Base-by-base conservation (phyloP, 2,888 invertebrate species). In the Lomographa bimaculata region DNA sequence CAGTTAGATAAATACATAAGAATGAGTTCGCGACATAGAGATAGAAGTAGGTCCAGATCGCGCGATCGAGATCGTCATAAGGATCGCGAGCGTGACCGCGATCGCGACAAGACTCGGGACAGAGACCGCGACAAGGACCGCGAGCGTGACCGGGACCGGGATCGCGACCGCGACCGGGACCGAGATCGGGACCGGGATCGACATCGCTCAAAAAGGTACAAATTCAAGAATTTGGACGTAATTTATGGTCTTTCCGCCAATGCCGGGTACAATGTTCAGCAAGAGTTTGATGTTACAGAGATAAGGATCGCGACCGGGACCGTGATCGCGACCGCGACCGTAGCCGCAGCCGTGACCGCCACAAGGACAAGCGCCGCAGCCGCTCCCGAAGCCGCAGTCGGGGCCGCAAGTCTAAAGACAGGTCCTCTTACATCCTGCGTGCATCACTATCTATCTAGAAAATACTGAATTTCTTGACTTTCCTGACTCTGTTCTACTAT, bases 11-110 rank as follows among this genome's bases (percentile, higher is more conserved):
- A n/a, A n/a, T n/a, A n/a, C n/a, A n/a, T n/a, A 28, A 4, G 14
- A 38, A 91, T 91, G 91, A 90, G 91, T 58, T 91, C 91, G 6
- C 42, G 87, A 20, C 87, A 87, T 48, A 77, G 86, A 8, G 84
- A 84, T 43, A 70, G 82, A 38, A 83, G 83, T 54, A 71, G 85
- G 11, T 82, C 82, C 1, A 63, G 81, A 7, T 79, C 80, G 6
- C 64, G 71, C 2, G 74, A 76, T 35, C 65, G 83, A 63, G 72
- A 76, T 39, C 67, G 72, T 7, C 70, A 71, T 37, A 67, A 66
- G 55, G 70, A 72, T 16, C 64, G 70, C 7, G 57, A 85, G 64
- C 47, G 87, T 76, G 71, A 90, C 23, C 52, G 85, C 51, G 60
- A 57, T 3, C 58, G 64, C 1, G 68, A 71, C 7, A 62, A 70